Conservation (phyloP, 2,888 invertebrate genomes). For the Rhorus exstirpatorius region DNA sequence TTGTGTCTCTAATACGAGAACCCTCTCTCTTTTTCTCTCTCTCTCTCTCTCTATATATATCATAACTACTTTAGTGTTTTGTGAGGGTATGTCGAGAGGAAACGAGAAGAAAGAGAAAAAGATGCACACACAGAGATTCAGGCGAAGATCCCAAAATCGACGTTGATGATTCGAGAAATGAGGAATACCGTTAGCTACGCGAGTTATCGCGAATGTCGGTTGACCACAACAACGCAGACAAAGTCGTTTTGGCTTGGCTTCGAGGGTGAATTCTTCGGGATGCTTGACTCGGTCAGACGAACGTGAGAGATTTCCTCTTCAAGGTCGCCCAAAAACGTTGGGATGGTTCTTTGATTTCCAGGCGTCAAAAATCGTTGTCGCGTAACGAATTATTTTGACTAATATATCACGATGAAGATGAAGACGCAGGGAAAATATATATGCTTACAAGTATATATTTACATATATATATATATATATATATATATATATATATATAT, state of each 20-base stretch:
- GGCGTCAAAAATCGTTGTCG: slow-evolving; percentile 21
- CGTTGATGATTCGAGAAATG: slow-evolving; percentile 15
- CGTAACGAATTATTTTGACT: neutral
- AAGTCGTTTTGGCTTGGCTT: slow-evolving; percentile 51
- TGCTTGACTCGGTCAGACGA: slow-evolving; percentile 62
- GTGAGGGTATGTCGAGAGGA: neutral
- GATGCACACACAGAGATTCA: neutral
- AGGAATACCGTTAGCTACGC: slow-evolving; percentile 30
- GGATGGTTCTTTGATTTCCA: slow-evolving; percentile 21
- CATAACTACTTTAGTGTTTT: neutral
- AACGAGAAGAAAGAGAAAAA: neutral
- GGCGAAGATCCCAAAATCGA: slow-evolving; percentile 19
- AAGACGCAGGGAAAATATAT: slow-evolving; percentile 32
- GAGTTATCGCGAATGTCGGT: slow-evolving; percentile 53
- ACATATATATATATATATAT: too few relatives aligned
- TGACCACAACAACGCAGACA: slow-evolving; percentile 43
- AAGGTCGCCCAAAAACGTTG: slow-evolving; percentile 57
- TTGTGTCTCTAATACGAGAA: neutral
- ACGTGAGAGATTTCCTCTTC: slow-evolving; percentile 47
- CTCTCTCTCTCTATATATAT: slow-evolving; percentile 15
- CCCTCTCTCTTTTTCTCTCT: slow-evolving; percentile 5
- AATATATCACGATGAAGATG: slow-evolving; percentile 11
- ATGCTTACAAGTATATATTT: neutral
- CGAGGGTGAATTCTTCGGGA: slow-evolving; percentile 48
- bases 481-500: too few relatives aligned